Base-by-base conservation (phyloP, 2,888 invertebrate genomes). In the Strigamia crassipes region DNA sequence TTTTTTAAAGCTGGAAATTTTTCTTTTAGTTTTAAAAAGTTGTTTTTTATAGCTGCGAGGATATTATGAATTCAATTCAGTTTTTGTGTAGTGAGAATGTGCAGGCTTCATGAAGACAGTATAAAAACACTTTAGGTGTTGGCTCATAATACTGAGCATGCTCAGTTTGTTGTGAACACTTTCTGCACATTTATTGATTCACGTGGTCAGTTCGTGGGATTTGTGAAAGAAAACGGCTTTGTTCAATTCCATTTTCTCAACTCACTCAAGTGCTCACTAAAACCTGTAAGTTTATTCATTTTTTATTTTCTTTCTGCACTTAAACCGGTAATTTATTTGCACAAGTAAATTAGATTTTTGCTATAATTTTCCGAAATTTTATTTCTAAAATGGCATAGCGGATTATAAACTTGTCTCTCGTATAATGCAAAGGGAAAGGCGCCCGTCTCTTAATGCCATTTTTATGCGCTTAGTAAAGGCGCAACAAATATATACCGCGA, bases 171-270 rank as follows among this genome's bases (percentile, higher is more conserved):
- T 56, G 56, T 56, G 56, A 56, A 56, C 56, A 56, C 56, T 56
- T 56, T 56, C 56, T 56, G 56, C 56, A 56, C 56, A 56, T 56
- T 56, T 56, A 56, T 56, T 56, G 56, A 56, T 56, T 56, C 56
- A 56, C 56, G 56, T 56, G 56, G 56, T 56, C 56, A 56, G 56
- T 56, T 18, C 56, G 18, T 56, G 56, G 18, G 56, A 56, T 56
- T 56, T 56, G 56, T 56, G 56, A 56, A 56, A 56, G 56, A 56
- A 56, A 56, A 56, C 56, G 18, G 56, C 56, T 56, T 56, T 56
- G 56, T 56, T 56, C 56, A 56, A 56, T 56, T 56, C 56, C 56
- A 56, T 56, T 56, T 56, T 56, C 56, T 56, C 56, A 56, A 18
- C 56, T 56, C 56, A 18, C 56, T 56, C 56, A 56, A 56, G 56